Evolutionary conservation across 1,140 invertebrate species (phyloP), one percentile per base, ranked within the genome.

Genomic region (Eubasilissa regina): DNA sequence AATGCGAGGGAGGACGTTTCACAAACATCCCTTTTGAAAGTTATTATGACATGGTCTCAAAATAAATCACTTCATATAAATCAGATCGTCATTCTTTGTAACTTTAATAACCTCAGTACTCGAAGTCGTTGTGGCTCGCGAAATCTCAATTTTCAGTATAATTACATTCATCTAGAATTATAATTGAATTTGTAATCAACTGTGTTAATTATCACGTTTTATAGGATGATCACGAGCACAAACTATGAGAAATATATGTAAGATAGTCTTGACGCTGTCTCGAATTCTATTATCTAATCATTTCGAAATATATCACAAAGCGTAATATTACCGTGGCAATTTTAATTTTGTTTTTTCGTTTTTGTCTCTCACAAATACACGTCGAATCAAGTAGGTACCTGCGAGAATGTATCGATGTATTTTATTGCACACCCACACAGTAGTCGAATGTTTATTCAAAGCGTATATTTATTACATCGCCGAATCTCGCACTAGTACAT

Each of bases 41-140:
- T 60, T 19, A 56, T 80, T 76, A 81, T 81, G 77, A 45, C 73
- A 55, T 53, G 19, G 25, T 21, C 55, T 44, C 17, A 48, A 78
- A 76, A 81, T 79, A 60, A 79, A 81, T 81, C 48, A 77, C 58
- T 74, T 68, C 53, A 53, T 25, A 81, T 81, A 78, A 79, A 81
- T 78, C 80, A 81, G 72, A 64, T 56, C 60, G 77, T 73, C 56
- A 13, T 74, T 77, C 74, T 77, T 64, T 53, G 53, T 80, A 56
- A 44, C 35, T 68, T 8, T 43, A 35, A 12, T 11, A 3, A 35
- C 21, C 60, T 64, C 35, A 3, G 60, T 64, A 44, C 15, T 10
- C 35, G 13, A 64, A 8, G 13, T 6, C 10, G 21, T n/a, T 64
- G 19, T 25, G 35, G 11, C 21, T 43, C n/a, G 21, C n/a, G 60